Base-by-base conservation (phyloP, 2,113 vertebrate species). In the Trematomus loennbergii region DNA sequence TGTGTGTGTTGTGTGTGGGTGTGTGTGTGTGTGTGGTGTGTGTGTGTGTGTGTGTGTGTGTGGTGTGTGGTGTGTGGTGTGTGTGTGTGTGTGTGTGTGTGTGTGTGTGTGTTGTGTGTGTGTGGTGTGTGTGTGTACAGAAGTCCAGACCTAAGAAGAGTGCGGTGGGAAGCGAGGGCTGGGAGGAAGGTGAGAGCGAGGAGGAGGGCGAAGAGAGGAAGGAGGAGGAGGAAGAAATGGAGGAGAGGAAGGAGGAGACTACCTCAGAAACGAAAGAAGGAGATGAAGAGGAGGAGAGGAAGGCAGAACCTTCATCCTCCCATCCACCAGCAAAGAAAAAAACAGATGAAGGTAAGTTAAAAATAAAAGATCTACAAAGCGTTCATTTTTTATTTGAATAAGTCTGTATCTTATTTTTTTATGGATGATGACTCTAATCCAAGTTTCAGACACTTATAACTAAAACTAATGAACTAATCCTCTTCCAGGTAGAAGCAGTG, bases 71-170 rank as follows among this genome's bases (percentile, higher is more conserved):
- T 50, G 33, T 61, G 6, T 36, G 33, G 2, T 58, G 18, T 67
- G 13, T 60, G 13, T 73, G 65, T 77, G 20, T 61, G 13, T n/a
- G n/a, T 53, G 58, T 63, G 4, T 50, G 33, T 62, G 7, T 36
- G 36, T 58, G 2, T 59, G 18, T 68, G 13, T 60, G 13, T 73
- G 65, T 5, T 49, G 22, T n/a, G n/a, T 53, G 58, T 63, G 4
- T 50, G 33, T 62, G 7, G 36, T 58, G 2, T 59, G 18, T 68
- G 13, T 60, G 13, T 73, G 65, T 5, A 86, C 87, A 95, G 95
- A 96, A 95, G 93, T 89, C 92, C 67, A 96, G 94, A 89, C 92
- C 94, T 13, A 94, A 96, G 92, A 95, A 95, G 93, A 94, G 78
- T 77, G 75, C 87, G 0, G 79, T 89, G 54, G 91, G 87, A 9